Conservation (phyloP, 1,140 invertebrate species). For the Cardiocondyla obscurior region DNA sequence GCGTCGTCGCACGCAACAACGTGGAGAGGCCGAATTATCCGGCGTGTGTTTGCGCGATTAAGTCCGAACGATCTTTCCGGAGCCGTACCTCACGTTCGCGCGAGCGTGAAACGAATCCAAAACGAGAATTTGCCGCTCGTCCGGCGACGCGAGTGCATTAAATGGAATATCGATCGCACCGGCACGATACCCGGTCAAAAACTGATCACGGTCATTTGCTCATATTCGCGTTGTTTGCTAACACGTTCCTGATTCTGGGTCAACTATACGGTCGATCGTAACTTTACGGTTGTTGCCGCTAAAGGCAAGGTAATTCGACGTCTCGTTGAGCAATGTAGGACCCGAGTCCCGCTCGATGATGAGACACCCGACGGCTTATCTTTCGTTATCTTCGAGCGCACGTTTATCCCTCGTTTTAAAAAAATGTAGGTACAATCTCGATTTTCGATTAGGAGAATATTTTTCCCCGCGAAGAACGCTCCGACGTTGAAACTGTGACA, state of each 20-base stretch:
- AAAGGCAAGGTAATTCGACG: not conserved
- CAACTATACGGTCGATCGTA: conserved; percentile 25
- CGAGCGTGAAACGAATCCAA: conserved; percentile 24
- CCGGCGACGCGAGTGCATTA: conserved; percentile 1
- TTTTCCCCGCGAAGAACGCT: not conserved
- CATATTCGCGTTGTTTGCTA: conserved; percentile 57
- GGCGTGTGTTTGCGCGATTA: conserved; percentile 5
- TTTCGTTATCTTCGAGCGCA: not conserved
- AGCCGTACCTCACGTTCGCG: not conserved
- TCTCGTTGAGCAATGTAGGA: not conserved
- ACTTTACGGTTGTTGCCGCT: not conserved
- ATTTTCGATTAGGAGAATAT: not conserved
- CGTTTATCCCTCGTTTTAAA: not conserved
- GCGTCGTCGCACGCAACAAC: conserved; percentile 7
- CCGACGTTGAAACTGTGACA: not conserved
- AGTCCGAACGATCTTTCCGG: conserved; percentile 19
- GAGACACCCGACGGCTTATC: not conserved
- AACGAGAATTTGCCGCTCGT: conserved; percentile 1
- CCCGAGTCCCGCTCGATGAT: not conserved
- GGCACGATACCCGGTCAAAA: conserved; percentile 45
- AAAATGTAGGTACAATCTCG: not conserved
- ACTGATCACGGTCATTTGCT: conserved; percentile 46
- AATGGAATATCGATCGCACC: conserved; percentile 48
- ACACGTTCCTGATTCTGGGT: conserved; percentile 54
- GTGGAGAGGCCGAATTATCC: conserved; percentile 12